phyloP scores from a whole-genome alignment of 1,140 invertebrate genomes.

The Papilio xuthus region DNA sequence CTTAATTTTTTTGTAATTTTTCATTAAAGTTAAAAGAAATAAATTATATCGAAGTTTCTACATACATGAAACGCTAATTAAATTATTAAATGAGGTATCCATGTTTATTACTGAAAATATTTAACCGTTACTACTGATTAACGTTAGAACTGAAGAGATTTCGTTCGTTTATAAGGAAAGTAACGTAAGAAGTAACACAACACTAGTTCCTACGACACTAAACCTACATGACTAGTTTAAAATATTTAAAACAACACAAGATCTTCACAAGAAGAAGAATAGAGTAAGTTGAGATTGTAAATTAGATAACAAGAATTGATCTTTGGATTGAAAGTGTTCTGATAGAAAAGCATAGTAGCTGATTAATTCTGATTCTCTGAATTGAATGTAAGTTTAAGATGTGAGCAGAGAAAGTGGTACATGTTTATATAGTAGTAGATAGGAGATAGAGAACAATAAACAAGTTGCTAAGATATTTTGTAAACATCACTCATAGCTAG shows the following conservation, averaged over 20 bases:
- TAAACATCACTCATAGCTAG: neutral
- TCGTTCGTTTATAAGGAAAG: neutral
- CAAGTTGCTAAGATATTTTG: neutral
- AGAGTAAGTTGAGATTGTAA: neutral
- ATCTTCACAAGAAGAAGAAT: neutral
- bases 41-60: too few species aligned
- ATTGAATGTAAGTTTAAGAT: too few species aligned
- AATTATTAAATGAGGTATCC: slow-evolving; percentile 11
- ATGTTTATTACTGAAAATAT: neutral
- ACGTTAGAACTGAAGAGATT: neutral
- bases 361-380: neutral
- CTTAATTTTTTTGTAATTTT: too few species aligned
- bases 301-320: neutral
- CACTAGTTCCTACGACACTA: neutral
- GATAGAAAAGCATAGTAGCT: neutral
- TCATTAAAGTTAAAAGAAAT: neutral
- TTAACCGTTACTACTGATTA: neutral
- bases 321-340: neutral
- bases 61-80: neutral
- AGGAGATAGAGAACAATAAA: neutral
- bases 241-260: neutral
- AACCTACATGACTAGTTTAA: neutral
- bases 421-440: neutral
- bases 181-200: neutral
- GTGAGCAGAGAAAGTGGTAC: too few species aligned